phyloP scores from a whole-genome alignment of 2,888 invertebrate genomes.

The Campoplex nolae region DNA sequence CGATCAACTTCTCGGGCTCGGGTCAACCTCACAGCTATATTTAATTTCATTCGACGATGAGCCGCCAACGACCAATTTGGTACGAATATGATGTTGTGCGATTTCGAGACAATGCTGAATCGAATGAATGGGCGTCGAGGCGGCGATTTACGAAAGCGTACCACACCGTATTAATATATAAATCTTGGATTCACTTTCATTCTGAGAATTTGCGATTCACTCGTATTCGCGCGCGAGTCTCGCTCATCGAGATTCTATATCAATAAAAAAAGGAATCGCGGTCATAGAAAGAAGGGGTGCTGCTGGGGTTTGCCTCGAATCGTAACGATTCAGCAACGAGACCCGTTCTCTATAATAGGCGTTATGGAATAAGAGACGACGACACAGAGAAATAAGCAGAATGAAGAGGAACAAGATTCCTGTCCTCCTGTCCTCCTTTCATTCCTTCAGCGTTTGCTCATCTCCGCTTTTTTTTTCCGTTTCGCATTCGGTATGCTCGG shows the following conservation, averaged over 20 bases:
- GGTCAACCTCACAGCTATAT: too few relatives aligned
- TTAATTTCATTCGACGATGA: too few relatives aligned
- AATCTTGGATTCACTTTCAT: background rate
- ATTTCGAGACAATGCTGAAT: too few relatives aligned
- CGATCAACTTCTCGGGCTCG: too few relatives aligned
- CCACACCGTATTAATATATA: too few relatives aligned
- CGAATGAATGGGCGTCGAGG: too few relatives aligned
- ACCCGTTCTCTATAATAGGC: slow-evolving; percentile 6
- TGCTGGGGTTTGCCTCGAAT: slow-evolving; percentile 7
- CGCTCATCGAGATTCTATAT: slow-evolving; percentile 13
- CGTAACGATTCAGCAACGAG: slow-evolving; percentile 55
- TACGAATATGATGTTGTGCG: too few relatives aligned
- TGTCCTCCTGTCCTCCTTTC: slow-evolving; percentile 6
- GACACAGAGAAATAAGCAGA: too few relatives aligned
- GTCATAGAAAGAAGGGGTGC: background rate
- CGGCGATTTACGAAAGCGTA: too few relatives aligned
- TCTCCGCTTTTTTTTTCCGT: slow-evolving; percentile 32
- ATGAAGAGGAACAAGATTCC: background rate
- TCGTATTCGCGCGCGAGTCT: slow-evolving; percentile 57
- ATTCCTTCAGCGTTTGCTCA: slow-evolving; percentile 10
- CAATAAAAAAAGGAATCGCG: background rate
- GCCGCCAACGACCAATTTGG: too few relatives aligned
- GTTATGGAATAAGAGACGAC: background rate
- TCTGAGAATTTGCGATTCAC: background rate
- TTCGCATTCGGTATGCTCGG: background rate